phyloP scores from a whole-genome alignment of 2,797 vertebrate species.

The Myotis findleyi region DNA sequence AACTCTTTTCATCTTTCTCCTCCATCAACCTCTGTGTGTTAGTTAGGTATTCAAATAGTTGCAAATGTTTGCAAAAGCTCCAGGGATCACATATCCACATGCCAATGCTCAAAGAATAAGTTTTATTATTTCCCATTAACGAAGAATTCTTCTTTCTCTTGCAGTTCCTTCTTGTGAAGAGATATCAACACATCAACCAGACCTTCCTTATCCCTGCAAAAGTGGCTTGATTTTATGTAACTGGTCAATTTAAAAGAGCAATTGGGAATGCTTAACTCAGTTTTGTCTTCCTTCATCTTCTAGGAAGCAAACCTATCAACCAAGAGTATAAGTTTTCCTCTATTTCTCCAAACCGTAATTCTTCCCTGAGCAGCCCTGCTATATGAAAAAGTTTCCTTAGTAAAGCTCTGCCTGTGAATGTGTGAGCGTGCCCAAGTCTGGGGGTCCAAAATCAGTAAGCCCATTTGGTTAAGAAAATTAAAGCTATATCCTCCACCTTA shows the following conservation, averaged over 20 bases:
- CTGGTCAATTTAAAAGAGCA: background rate
- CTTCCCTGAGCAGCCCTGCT: background rate
- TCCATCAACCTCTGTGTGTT: background rate
- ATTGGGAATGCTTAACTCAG: background rate
- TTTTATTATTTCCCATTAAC: background rate
- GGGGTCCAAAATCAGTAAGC: background rate
- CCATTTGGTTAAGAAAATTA: background rate
- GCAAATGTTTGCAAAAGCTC: background rate
- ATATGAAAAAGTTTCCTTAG: background rate
- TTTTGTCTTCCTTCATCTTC: constrained; percentile 3
- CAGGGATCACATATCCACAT: background rate
- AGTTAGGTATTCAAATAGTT: background rate
- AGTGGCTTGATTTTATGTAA: background rate
- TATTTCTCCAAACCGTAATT: background rate
- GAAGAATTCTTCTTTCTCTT: constrained; percentile 3
- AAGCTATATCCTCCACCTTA: background rate
- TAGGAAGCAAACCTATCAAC: background rate
- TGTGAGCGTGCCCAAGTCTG: no score
- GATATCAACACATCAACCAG: background rate
- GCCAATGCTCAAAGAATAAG: background rate
- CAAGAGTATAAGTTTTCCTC: background rate
- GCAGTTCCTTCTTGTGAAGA: background rate
- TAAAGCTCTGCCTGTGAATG: background rate
- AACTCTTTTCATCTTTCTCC: background rate
- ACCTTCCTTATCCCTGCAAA: background rate